These are phyloP conservation scores for Zaprionus nigranus DNA, from an alignment of 1,140 invertebrate genomes.

Conservation along the genomic window DNA sequence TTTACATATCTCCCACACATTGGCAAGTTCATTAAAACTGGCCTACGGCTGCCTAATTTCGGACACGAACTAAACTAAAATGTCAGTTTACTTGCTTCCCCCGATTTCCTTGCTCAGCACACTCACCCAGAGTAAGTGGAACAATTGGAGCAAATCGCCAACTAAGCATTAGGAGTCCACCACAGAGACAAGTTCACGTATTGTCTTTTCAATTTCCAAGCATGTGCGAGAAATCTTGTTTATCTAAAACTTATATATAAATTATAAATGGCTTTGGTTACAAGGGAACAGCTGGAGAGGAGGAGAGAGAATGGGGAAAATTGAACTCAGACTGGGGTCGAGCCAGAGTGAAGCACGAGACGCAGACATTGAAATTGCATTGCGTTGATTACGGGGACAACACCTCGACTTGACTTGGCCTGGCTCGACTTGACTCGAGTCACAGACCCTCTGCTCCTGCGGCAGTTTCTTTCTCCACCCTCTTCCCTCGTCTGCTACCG, in stretches of 20 bases:
- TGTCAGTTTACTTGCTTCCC: background rate
- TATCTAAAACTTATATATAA: slow-evolving; percentile 24
- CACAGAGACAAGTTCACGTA: slow-evolving; percentile 20
- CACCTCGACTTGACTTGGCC: slow-evolving; percentile 44
- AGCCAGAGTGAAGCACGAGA: slow-evolving; percentile 65
- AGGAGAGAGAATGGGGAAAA: background rate
- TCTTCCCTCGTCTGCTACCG: background rate
- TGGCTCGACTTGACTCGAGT: slow-evolving; percentile 19
- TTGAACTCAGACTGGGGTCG: slow-evolving; percentile 11
- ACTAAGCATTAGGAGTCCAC: background rate
- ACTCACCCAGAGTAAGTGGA: background rate
- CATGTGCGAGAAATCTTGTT: slow-evolving; percentile 29
- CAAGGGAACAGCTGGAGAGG: background rate
- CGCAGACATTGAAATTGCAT: slow-evolving; percentile 82
- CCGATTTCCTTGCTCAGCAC: background rate
- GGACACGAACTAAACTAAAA: background rate
- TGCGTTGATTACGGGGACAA: slow-evolving; percentile 74
- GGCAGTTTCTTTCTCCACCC: background rate
- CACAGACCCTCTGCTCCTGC: slow-evolving; percentile 9
- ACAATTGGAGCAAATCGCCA: background rate
- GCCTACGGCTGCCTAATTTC: background rate
- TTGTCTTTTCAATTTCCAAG: slow-evolving; percentile 27
- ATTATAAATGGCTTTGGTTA: slow-evolving; percentile 35
- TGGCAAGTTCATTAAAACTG: background rate
- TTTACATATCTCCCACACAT: background rate